phyloP scores from a whole-genome alignment of 1,140 invertebrate species.

The Cataglyphis hispanica region DNA sequence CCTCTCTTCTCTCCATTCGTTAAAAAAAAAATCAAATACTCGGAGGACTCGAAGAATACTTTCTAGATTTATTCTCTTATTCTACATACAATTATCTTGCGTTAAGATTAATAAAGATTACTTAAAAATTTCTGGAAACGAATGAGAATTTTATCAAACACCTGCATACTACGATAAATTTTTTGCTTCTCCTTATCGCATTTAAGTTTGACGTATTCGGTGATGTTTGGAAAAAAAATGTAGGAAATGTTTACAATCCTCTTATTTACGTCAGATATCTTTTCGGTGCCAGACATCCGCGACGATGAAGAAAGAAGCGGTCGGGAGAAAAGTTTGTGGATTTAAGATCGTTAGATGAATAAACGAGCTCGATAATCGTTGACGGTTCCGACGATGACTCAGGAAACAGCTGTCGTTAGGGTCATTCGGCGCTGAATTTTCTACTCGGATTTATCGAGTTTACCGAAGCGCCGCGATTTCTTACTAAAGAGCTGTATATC shows the following conservation, averaged over 20 bases:
- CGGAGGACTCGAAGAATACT: neutral
- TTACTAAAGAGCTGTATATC: constrained; percentile 67
- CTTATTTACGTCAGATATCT: constrained; percentile 59
- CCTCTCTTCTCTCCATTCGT: neutral
- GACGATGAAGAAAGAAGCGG: constrained; percentile 37
- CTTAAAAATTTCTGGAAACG: neutral
- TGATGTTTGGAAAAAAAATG: neutral
- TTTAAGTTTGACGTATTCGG: neutral
- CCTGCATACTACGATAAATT: constrained; percentile 1
- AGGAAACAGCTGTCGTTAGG: constrained; percentile 71
- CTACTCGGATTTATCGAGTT: constrained; percentile 62
- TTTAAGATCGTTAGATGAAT: constrained; percentile 58
- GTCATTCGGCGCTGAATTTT: constrained; percentile 60
- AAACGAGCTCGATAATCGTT: constrained; percentile 68
- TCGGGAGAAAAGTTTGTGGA: constrained; percentile 64
- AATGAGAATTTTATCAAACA: neutral
- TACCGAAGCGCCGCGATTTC: constrained; percentile 58
- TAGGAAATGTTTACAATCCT: constrained; percentile 51
- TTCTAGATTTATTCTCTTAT: neutral
- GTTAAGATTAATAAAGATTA: neutral
- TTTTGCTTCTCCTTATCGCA: neutral
- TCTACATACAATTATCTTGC: neutral
- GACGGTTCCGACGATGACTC: constrained; percentile 41
- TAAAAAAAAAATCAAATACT: neutral
- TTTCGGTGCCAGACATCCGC: constrained; percentile 55